phyloP scores from a whole-genome alignment of 2,797 vertebrate species.

The Coregonus suidteri region DNA sequence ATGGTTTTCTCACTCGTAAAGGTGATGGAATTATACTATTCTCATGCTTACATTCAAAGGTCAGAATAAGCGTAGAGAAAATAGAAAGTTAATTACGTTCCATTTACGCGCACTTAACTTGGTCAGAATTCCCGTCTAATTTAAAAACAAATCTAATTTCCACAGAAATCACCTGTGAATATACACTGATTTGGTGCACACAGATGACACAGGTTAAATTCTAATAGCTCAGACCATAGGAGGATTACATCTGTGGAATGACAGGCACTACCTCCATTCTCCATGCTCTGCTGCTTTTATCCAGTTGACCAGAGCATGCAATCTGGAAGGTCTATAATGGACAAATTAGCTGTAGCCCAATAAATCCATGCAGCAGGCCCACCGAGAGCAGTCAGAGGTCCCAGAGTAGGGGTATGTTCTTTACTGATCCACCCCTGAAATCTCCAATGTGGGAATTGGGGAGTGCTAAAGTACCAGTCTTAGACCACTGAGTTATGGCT shows the following conservation, averaged over 20 bases:
- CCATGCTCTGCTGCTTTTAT: slow-evolving; percentile 36
- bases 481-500: slow-evolving; percentile 79
- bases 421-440: slow-evolving; percentile 50
- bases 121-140: too few relatives aligned
- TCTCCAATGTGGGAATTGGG: slow-evolving; percentile 52
- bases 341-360: slow-evolving; percentile 49
- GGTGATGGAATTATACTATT: too few relatives aligned
- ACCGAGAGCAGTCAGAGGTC: slow-evolving; percentile 44
- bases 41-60: too few relatives aligned
- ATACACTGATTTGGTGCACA: not conserved
- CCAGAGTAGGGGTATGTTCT: not conserved
- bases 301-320: slow-evolving; percentile 44
- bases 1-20: too few relatives aligned
- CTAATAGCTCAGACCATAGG: slow-evolving; percentile 37
- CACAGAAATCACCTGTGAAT: too few relatives aligned
- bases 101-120: too few relatives aligned
- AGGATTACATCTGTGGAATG: slow-evolving; percentile 25
- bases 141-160: too few relatives aligned
- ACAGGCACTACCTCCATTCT: slow-evolving; percentile 21
- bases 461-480: slow-evolving; percentile 40
- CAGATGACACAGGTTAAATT: slow-evolving; percentile 28
- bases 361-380: slow-evolving; percentile 63
- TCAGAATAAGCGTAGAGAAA: too few relatives aligned
- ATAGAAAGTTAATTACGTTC: too few relatives aligned
- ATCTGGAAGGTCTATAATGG: slow-evolving; percentile 53